Conservation (phyloP, 2,113 vertebrate genomes). For the Neolamprologus toae region DNA sequence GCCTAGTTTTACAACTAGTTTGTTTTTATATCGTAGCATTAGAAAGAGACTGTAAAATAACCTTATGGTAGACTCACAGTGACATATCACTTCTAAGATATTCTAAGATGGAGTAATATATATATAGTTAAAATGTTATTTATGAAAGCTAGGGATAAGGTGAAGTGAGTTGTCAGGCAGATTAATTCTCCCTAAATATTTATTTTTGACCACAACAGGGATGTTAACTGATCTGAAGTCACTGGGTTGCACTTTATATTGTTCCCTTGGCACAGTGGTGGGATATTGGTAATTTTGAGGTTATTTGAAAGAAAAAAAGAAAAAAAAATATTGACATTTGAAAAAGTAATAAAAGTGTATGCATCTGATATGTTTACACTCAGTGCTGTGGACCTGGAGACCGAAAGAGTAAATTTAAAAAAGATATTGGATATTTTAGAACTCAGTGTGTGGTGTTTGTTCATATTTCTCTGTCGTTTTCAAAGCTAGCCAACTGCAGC, state of each 20-base stretch:
- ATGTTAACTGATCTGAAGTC: background rate
- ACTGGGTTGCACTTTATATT: background rate
- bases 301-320: background rate
- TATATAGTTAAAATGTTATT: background rate
- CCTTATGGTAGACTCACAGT: background rate
- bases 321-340: background rate
- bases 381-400: background rate
- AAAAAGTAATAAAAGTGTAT: background rate
- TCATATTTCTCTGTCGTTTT: background rate
- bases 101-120: background rate
- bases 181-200: background rate
- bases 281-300: background rate
- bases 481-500: background rate
- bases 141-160: background rate
- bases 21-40: background rate
- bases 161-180: background rate
- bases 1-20: background rate
- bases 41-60: background rate
- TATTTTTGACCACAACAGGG: background rate
- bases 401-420: background rate
- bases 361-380: constrained; percentile 8
- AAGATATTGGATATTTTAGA: background rate
- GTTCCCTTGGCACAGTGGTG: background rate
- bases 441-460: background rate
- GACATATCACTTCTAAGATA: background rate